A percentile compares a stretch with the other conserved stretches of the same genome.
These are phyloP conservation scores for Imbricaverruca yamaguchii DNA, from an alignment of 2,888 invertebrate species.

Conservation along the genomic window DNA sequence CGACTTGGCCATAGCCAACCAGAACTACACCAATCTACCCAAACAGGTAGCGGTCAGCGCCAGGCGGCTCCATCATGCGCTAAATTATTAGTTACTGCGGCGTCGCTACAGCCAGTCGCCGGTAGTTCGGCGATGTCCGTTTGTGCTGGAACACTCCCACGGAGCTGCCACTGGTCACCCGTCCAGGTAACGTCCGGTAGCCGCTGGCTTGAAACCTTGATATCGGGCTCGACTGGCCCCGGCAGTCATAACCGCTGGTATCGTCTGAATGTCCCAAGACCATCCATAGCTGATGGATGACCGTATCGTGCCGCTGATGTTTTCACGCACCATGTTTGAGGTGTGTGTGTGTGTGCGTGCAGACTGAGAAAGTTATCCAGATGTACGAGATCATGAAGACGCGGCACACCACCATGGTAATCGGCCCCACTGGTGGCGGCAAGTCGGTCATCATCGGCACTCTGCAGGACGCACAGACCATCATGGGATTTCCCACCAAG, in stretches of 20 bases:
- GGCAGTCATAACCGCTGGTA: too few species aligned
- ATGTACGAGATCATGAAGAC: conserved; percentile 93
- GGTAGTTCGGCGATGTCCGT: too few species aligned
- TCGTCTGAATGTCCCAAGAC: too few species aligned
- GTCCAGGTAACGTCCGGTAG: too few species aligned
- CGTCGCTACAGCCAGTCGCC: too few species aligned
- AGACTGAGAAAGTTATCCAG: conserved; percentile 83
- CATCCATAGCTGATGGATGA: too few species aligned
- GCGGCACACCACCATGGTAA: conserved; percentile 81
- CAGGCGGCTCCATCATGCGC: too few species aligned
- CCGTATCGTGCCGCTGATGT: conserved; percentile 30
- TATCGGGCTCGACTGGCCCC: too few species aligned
- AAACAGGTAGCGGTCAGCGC: conserved; percentile 52
- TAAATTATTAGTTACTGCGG: too few species aligned
- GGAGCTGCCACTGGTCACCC: too few species aligned
- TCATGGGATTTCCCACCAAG: conserved; percentile 69
- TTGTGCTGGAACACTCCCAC: too few species aligned
- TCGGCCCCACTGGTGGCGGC: conserved; percentile 88
- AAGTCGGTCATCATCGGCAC: conserved; percentile 77
- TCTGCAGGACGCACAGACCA: conserved; percentile 67
- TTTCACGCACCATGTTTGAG: not conserved
- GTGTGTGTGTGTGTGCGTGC: conserved; percentile 29
- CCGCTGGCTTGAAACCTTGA: too few species aligned
- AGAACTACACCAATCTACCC: conserved; percentile 59
- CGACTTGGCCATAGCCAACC: conserved; percentile 55